Evolutionary conservation across 2,888 invertebrate genomes (phyloP).

Genomic region (Ectropis crepuscularia): DNA sequence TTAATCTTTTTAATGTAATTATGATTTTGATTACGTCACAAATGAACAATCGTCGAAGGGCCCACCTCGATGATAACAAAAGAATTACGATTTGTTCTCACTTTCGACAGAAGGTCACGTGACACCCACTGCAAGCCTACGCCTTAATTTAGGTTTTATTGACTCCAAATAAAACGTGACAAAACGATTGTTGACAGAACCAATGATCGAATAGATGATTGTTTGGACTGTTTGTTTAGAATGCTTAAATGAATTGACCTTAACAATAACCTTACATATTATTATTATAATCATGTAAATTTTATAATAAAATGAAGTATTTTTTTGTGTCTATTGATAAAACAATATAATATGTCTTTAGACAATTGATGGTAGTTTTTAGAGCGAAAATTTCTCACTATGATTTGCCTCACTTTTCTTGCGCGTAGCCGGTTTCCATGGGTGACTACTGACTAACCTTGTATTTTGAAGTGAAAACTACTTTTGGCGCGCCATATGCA

Average conservation of each 20-base stretch:
- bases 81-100: constrained; percentile 59
- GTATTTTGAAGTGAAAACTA: no score
- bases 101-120: constrained; percentile 65
- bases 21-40: constrained; percentile 14
- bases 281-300: not conserved
- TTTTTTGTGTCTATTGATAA: no score
- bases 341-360: no score
- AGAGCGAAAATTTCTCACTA: no score
- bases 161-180: constrained; percentile 40
- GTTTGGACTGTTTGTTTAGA: constrained; percentile 13
- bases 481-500: no score
- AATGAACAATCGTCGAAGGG: constrained; percentile 47
- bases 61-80: constrained; percentile 48
- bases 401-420: no score
- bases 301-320: no score
- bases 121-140: constrained; percentile 63
- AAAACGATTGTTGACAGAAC: constrained; percentile 34
- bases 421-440: no score
- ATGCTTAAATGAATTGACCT: constrained; percentile 6
- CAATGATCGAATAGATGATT: constrained; percentile 16
- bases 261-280: not conserved
- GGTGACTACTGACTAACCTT: no score
- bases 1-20: not conserved
- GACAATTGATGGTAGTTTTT: no score
- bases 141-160: constrained; percentile 47